Base-by-base conservation (phyloP, 2,113 vertebrate species). In the Garra rufa region DNA sequence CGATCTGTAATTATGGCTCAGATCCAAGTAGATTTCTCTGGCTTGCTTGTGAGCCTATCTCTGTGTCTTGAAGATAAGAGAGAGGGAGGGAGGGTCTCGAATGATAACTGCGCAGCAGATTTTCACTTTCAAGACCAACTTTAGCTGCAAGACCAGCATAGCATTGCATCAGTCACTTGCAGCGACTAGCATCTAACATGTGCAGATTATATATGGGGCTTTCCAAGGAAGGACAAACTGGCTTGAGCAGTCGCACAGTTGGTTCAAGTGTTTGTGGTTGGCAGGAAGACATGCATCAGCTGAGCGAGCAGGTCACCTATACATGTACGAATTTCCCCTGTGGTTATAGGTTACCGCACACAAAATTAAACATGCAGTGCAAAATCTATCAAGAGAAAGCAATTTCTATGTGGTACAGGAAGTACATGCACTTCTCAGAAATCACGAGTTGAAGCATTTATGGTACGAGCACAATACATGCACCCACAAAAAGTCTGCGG, bases 181-280 rank as follows among this genome's bases (percentile, higher is more conserved):
- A 30, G 0, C 19, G 3, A n/a, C 44, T 14, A 57, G 83, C 90
- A 89, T 86, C 75, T 83, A 82, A 48, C 67, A 67, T 38, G 24
- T 19, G 82, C 85, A 67, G 65, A 87, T 87, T 17, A 85, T 88
- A 82, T 67, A 81, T 78, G 92, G 92, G 91, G 86, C 85, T 91
- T 94, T 94, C 91, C 92, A 88, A 59, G 76, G 85, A 91, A 89
- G 87, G 86, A 76, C 21, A 78, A 81, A 88, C 84, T 57, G 61
- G 84, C 52, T 74, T 48, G n/a, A 76, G 81, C 67, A 57, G 75
- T 85, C 41, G 30, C 48, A 30, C 13, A 9, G 21, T 5, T 13
- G 3, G n/a, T 80, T 75, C 50, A 9, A 24, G 55, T 65, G 26
- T 85, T 50, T 78, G 63, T 41, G 63, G 79, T 52, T 24, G 21